Evolutionary conservation across 1,140 invertebrate genomes (phyloP).

Genomic region (Tetramorium parvispinum): DNA sequence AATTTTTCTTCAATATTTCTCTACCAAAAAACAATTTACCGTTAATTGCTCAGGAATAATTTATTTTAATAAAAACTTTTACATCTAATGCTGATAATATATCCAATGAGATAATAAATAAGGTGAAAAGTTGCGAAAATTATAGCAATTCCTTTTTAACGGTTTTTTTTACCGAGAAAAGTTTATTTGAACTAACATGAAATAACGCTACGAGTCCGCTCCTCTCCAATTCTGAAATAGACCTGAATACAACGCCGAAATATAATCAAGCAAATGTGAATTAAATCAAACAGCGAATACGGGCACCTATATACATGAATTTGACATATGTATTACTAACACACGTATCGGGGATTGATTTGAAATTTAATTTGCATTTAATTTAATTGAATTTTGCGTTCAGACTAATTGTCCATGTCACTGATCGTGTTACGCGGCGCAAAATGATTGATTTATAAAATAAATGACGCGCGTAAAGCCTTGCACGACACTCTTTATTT

Average conservation of each 20-base stretch:
- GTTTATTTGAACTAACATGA: neutral
- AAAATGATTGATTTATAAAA: neutral
- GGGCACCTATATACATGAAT: neutral
- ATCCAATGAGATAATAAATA: neutral
- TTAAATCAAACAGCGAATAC: constrained; percentile 9
- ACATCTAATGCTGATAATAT: neutral
- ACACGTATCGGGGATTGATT: neutral
- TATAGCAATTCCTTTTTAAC: too few species aligned
- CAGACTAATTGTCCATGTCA: neutral
- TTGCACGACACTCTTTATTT: neutral
- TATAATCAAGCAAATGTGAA: constrained; percentile 11
- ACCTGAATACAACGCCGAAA: neutral
- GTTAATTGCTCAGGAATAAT: neutral
- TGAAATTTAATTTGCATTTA: constrained; percentile 8
- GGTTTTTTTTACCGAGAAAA: neutral
- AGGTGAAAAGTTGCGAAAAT: neutral
- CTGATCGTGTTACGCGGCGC: neutral
- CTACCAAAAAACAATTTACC: neutral
- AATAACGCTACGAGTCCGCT: neutral
- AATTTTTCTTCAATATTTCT: neutral
- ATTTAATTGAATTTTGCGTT: constrained; percentile 10
- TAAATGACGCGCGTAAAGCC: neutral
- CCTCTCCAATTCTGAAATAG: neutral
- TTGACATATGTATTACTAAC: neutral
- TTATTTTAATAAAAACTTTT: neutral